These are phyloP conservation scores for Apaloderma vittatum DNA, from an alignment of 2,113 vertebrate genomes.

Conservation along the genomic window DNA sequence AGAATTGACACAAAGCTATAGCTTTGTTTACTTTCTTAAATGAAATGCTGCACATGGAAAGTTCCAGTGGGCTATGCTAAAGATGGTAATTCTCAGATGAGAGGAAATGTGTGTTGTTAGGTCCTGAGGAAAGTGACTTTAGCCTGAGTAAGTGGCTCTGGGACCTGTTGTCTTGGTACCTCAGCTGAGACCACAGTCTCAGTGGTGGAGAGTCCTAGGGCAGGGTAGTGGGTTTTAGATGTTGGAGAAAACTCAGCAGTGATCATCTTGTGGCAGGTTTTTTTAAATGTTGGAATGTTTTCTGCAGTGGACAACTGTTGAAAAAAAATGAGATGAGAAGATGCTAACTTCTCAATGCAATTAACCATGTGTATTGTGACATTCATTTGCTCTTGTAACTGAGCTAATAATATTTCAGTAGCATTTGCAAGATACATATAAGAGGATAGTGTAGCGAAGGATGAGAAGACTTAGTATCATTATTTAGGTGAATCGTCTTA, in stretches of 20 bases:
- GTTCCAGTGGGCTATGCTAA: neutral
- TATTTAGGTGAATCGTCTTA: neutral
- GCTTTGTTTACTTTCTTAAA: neutral
- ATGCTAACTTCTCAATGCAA: neutral
- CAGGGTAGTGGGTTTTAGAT: fast-evolving
- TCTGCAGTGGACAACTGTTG: neutral
- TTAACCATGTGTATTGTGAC: neutral
- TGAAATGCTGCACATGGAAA: neutral
- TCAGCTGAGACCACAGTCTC: neutral
- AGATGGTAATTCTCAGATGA: neutral
- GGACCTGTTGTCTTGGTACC: neutral
- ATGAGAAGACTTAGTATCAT: neutral
- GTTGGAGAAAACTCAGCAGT: neutral
- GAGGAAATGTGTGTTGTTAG: neutral
- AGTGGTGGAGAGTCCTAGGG: neutral
- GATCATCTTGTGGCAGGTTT: neutral
- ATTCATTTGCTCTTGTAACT: neutral
- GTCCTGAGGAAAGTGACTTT: neutral
- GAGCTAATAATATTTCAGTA: neutral
- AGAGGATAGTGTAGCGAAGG: neutral
- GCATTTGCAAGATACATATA: neutral
- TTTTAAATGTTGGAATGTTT: neutral
- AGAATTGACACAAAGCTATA: neutral
- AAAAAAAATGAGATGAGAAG: neutral
- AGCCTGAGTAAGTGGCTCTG: neutral